phyloP scores from a whole-genome alignment of 2,113 vertebrate genomes.

The Centropus unirufus region DNA sequence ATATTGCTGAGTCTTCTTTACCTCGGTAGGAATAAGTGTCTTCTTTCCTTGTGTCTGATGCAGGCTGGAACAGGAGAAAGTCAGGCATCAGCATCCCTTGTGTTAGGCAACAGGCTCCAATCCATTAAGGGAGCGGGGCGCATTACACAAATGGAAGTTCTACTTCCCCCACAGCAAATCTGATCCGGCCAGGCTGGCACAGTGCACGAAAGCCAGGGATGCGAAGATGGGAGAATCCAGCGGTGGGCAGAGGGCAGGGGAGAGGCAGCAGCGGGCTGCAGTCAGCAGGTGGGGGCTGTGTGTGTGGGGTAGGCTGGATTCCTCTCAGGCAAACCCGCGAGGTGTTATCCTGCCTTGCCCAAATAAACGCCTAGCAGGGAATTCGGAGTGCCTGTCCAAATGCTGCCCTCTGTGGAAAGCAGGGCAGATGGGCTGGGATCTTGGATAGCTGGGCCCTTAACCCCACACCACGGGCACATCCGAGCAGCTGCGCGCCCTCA shows the following conservation, averaged over 20 bases:
- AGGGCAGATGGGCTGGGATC: not conserved
- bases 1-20: not conserved
- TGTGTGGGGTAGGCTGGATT: rapidly evolving
- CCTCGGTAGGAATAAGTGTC: not conserved
- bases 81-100: not conserved
- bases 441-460: rapidly evolving
- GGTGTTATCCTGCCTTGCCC: not conserved
- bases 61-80: not conserved
- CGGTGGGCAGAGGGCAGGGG: not conserved
- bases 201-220: not conserved
- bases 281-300: not conserved
- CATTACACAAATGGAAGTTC: not conserved
- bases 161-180: not conserved
- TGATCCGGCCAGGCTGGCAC: not conserved
- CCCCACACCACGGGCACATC: rapidly evolving
- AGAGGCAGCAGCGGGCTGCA: not conserved
- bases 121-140: not conserved
- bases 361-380: not conserved
- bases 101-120: not conserved
- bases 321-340: not conserved
- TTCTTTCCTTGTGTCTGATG: not conserved
- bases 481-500: rapidly evolving
- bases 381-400: not conserved
- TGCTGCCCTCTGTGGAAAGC: not conserved
- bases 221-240: not conserved